Percentiles rank a stretch among this genome's conserved stretches.
Conservation (phyloP, 2,888 invertebrate genomes). For the Agrochola lychnidis region DNA sequence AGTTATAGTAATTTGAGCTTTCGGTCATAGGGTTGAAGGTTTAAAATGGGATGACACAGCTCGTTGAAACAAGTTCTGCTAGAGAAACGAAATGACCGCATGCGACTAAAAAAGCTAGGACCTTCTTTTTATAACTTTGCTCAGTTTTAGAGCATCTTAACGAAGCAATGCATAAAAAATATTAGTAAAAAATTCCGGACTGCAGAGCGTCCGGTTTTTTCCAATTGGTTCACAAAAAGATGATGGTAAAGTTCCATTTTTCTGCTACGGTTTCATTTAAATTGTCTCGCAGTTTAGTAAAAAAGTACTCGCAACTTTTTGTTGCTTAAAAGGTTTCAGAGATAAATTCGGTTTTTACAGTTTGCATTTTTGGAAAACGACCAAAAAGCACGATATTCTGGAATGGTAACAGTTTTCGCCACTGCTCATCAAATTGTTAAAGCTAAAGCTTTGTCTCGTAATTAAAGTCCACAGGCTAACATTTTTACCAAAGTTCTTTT, state of each 20-base stretch:
- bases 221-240: slow-evolving; percentile 48
- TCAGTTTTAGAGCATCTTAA: slow-evolving; percentile 73
- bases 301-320: slow-evolving; percentile 15
- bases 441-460: background rate
- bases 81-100: slow-evolving; percentile 59
- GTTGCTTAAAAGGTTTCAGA: slow-evolving; percentile 4
- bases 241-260: slow-evolving; percentile 37
- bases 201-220: slow-evolving; percentile 42
- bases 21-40: slow-evolving; percentile 17
- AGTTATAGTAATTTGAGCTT: slow-evolving; percentile 18
- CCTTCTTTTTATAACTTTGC: slow-evolving; percentile 60
- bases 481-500: background rate
- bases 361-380: slow-evolving; percentile 1
- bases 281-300: slow-evolving; percentile 29
- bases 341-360: slow-evolving; percentile 2
- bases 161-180: slow-evolving; percentile 65
- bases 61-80: slow-evolving; percentile 55
- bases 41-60: slow-evolving; percentile 46
- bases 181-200: slow-evolving; percentile 43
- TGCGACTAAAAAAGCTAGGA: slow-evolving; percentile 57
- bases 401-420: background rate
- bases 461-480: background rate
- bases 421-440: background rate
- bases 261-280: slow-evolving; percentile 43
- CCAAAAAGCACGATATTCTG: background rate